Evolutionary conservation across 2,888 invertebrate species (phyloP).

Genomic region (Dryocosmus kuriphilus): DNA sequence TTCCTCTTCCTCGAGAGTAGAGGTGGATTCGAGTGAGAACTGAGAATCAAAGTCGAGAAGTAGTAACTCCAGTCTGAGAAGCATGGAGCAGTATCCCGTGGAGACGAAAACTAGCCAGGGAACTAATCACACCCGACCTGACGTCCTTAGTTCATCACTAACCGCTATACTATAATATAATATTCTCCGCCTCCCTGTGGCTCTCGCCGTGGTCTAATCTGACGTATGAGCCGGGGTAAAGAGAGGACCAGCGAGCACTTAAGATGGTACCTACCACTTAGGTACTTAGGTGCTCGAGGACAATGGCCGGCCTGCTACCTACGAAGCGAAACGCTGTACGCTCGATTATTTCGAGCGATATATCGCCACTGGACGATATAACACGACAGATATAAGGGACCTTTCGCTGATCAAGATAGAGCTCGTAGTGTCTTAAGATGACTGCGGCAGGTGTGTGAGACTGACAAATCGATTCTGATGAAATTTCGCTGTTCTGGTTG

Average conservation of each 20-base stretch:
- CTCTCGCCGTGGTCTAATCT: conserved; percentile 35
- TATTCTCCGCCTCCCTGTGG: conserved; percentile 21
- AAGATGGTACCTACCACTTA: conserved; percentile 45
- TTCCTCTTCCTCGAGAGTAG: conserved; percentile 3
- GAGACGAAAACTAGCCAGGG: conserved; percentile 67
- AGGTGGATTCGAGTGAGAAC: conserved; percentile 20
- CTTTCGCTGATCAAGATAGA: conserved; percentile 52
- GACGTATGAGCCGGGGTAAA: conserved; percentile 4
- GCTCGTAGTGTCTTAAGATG: conserved; percentile 13
- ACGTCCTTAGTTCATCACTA: conserved; percentile 52
- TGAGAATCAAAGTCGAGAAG: conserved; percentile 40
- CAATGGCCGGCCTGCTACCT: conserved; percentile 54
- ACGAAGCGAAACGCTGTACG: conserved; percentile 46
- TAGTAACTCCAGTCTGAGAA: conserved; percentile 47
- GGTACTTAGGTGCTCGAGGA: conserved; percentile 50
- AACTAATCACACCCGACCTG: conserved; percentile 63
- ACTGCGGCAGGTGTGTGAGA: conserved; percentile 6
- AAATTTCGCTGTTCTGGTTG: not conserved
- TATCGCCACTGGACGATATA: conserved; percentile 44
- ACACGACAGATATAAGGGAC: conserved; percentile 53
- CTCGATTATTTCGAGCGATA: conserved; percentile 55
- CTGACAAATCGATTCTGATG: conserved; percentile 1
- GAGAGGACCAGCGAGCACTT: conserved; percentile 5
- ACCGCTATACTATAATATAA: conserved; percentile 25
- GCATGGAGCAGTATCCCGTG: conserved; percentile 63